Evolutionary conservation across 2,888 invertebrate genomes (phyloP).

Genomic region (Reticulitermes lucifugus): DNA sequence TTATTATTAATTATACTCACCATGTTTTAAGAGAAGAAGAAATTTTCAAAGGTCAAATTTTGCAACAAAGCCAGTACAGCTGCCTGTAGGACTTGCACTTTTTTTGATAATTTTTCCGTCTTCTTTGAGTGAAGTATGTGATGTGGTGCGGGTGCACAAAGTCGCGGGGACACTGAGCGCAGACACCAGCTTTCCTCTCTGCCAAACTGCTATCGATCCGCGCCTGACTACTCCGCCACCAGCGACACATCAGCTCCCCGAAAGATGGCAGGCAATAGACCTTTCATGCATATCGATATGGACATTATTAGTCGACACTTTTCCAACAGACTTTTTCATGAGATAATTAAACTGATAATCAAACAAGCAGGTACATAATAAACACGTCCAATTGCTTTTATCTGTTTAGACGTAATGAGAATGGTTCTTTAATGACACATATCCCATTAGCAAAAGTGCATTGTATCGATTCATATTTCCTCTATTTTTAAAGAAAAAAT

Average conservation of each 20-base stretch:
- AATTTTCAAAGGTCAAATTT: too few species aligned
- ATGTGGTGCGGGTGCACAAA: conserved; percentile 26
- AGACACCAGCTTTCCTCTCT: conserved; percentile 7
- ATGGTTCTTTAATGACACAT: too few species aligned
- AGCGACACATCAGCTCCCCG: conserved; percentile 1
- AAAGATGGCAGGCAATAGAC: conserved; percentile 39
- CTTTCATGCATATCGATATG: neutral
- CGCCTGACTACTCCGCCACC: conserved; percentile 16
- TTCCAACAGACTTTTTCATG: neutral
- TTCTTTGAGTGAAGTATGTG: neutral
- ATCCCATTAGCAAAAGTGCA: too few species aligned
- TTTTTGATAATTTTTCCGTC: neutral
- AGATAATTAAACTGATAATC: too few species aligned
- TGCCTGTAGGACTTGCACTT: neutral
- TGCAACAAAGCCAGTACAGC: neutral
- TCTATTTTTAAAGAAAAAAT: too few species aligned
- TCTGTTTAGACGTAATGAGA: too few species aligned
- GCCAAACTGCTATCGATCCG: conserved; percentile 31
- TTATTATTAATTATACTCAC: neutral
- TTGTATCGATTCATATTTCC: too few species aligned
- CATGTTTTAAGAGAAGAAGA: neutral
- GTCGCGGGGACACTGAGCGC: conserved; percentile 39
- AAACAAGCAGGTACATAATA: too few species aligned
- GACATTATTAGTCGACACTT: neutral
- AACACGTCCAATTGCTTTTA: too few species aligned